Evolutionary conservation across 92 coral and sea anemone species (phyloP).

Genomic region (Epizoanthus ramosus): DNA sequence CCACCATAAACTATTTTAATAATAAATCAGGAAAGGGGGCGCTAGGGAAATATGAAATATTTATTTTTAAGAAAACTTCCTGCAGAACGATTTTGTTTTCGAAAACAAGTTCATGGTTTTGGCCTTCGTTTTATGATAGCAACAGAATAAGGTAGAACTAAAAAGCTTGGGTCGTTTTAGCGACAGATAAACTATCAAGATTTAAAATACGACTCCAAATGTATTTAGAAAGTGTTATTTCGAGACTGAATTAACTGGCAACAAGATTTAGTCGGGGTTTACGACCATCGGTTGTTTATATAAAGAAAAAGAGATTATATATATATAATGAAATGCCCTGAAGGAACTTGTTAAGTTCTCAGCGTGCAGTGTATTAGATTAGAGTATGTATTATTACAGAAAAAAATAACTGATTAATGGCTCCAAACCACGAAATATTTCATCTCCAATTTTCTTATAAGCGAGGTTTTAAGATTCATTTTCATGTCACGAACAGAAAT

Average conservation of each 20-base stretch:
- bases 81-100: no score
- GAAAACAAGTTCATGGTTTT: no score
- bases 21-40: no score
- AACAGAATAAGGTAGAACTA: no score
- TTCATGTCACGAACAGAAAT: not conserved
- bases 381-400: not conserved
- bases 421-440: slow-evolving; percentile 16
- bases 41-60: no score
- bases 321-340: not conserved
- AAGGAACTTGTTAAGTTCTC: slow-evolving; percentile 17
- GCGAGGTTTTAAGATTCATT: not conserved
- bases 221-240: no score
- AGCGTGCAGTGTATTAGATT: slow-evolving; percentile 1
- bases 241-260: not conserved
- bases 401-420: slow-evolving; percentile 17
- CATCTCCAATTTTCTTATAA: not conserved
- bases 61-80: no score
- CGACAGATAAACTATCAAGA: no score
- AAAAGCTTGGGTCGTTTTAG: no score
- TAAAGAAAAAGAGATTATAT: not conserved
- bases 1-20: no score
- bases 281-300: not conserved
- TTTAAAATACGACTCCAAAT: no score
- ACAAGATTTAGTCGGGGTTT: not conserved
- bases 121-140: no score